Percentiles rank a stretch among this genome's conserved stretches.
Conservation (phyloP, 2,797 vertebrate species). For the Siniperca obscura region DNA sequence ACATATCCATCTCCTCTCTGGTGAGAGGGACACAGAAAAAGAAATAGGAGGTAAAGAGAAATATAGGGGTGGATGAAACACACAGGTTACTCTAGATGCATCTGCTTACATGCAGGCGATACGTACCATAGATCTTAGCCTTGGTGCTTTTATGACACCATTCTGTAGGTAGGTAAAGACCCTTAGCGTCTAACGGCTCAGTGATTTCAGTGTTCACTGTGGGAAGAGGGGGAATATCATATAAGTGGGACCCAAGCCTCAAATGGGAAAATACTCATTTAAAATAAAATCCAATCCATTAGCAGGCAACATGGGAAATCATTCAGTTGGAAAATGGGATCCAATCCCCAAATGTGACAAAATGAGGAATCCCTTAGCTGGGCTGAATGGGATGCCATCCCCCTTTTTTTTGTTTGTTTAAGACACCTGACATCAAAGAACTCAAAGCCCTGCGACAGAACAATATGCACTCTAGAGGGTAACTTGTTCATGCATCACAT, state of each 20-base stretch:
- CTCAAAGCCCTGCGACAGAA: constrained; percentile 36
- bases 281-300: constrained; percentile 60
- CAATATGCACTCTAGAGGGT: constrained; percentile 24
- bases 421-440: constrained; percentile 36
- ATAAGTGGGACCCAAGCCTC: constrained; percentile 25
- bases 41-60: constrained; percentile 28
- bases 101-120: constrained; percentile 9
- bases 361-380: constrained; percentile 46
- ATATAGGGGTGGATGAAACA: constrained; percentile 5
- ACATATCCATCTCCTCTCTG: constrained; percentile 48
- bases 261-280: constrained; percentile 47
- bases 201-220: constrained; percentile 25
- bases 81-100: neutral
- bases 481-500: constrained; percentile 27
- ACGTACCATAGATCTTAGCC: constrained; percentile 9
- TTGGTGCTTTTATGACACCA: constrained; percentile 8
- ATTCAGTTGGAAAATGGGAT: constrained; percentile 60
- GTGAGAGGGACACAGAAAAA: constrained; percentile 14
- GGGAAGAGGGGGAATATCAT: constrained; percentile 7
- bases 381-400: constrained; percentile 25
- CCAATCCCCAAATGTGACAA: constrained; percentile 59
- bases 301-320: constrained; percentile 57
- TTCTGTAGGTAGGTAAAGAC: neutral
- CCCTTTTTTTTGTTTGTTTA: neutral
- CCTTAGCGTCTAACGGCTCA: neutral